phyloP scores from a whole-genome alignment of 2,113 vertebrate species.

The Nipponia nippon region DNA sequence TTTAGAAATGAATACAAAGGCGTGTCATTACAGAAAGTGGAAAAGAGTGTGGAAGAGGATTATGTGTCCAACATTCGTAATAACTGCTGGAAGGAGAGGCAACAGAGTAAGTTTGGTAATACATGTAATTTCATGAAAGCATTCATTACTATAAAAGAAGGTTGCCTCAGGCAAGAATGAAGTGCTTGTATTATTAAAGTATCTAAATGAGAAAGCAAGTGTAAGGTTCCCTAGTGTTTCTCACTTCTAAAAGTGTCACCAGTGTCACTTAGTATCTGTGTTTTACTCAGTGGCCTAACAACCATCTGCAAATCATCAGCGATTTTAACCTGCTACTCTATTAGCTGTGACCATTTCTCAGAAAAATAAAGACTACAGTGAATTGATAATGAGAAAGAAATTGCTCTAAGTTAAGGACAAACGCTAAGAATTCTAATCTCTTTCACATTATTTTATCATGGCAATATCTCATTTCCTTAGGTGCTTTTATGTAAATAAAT shows the following conservation, averaged over 20 bases:
- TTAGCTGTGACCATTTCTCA: not conserved
- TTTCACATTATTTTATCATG: not conserved
- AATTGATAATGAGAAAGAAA: not conserved
- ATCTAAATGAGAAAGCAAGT: not conserved
- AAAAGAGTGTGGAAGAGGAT: constrained; percentile 97
- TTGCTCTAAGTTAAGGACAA: not conserved
- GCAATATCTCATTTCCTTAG: not conserved
- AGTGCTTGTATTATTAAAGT: not conserved
- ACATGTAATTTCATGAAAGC: not conserved
- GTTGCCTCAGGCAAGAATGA: not conserved
- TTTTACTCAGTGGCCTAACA: not conserved
- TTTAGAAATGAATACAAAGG: constrained; percentile 95
- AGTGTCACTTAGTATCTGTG: not conserved
- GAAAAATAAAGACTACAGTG: not conserved
- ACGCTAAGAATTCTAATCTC: not conserved
- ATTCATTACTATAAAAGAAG: not conserved
- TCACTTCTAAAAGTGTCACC: not conserved
- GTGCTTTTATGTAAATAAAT: not conserved
- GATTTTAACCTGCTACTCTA: not conserved
- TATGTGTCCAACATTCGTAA: constrained; percentile 93
- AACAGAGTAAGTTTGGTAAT: constrained; percentile 86
- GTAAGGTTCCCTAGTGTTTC: not conserved
- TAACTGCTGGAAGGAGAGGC: constrained; percentile 98
- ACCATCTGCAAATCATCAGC: not conserved
- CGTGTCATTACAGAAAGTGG: constrained; percentile 87